Percentiles rank a stretch among this genome's conserved stretches.
phyloP scores from a whole-genome alignment of 1,140 invertebrate genomes.

The Aphis gossypii region DNA sequence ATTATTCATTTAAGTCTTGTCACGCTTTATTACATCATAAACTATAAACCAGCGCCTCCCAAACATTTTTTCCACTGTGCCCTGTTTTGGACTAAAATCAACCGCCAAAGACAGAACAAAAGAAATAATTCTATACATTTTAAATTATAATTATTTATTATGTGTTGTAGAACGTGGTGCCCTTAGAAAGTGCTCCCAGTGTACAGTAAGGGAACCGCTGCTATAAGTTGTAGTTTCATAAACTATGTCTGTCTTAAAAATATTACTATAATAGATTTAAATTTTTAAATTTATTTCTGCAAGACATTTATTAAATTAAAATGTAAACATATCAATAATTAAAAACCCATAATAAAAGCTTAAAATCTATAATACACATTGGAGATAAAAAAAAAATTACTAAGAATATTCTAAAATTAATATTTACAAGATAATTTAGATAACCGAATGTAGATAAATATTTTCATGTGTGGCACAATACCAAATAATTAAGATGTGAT shows the following conservation, averaged over 20 bases:
- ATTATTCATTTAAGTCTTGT: neutral
- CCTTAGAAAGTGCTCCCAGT: too few species aligned
- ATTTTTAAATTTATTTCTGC: neutral
- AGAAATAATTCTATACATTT: too few species aligned
- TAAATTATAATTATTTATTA: too few species aligned
- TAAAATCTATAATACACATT: neutral
- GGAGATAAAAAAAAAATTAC: neutral
- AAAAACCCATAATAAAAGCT: neutral
- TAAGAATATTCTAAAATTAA: neutral
- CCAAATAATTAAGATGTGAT: neutral
- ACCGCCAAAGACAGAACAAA: too few species aligned
- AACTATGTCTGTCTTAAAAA: neutral
- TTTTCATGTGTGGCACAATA: neutral
- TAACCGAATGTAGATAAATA: neutral
- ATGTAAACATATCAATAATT: neutral
- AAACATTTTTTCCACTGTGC: too few species aligned
- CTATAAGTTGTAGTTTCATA: neutral
- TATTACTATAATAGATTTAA: neutral
- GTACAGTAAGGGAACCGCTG: too few species aligned
- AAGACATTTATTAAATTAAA: neutral
- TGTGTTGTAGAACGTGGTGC: too few species aligned
- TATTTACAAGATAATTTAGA: neutral
- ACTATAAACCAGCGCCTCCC: neutral
- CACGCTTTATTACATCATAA: neutral
- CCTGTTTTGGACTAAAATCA: too few species aligned